A percentile compares a stretch with the other conserved stretches of the same genome.
These are phyloP conservation scores for Psettodes erumei DNA, from an alignment of 2,113 vertebrate genomes.

Conservation along the genomic window DNA sequence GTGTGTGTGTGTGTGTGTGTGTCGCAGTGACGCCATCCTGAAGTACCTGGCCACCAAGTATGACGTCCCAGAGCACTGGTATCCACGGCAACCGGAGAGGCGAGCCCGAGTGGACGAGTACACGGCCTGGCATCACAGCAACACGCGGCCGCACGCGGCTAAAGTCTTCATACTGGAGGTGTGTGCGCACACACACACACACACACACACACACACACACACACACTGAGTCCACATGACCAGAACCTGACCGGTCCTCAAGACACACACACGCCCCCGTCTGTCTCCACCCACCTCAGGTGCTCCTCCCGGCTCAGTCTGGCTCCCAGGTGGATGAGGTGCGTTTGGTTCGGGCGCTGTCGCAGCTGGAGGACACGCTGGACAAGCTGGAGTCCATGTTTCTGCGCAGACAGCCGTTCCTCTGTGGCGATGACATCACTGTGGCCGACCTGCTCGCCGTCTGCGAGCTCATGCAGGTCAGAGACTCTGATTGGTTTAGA, in stretches of 20 bases:
- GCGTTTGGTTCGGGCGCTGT: constrained; percentile 64
- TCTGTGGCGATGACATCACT: constrained; percentile 82
- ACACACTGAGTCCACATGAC: too few relatives aligned
- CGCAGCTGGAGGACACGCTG: constrained; percentile 70
- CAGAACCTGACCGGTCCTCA: too few relatives aligned
- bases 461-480: constrained; percentile 85
- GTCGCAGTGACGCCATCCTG: constrained; percentile 81
- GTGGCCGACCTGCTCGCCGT: constrained; percentile 82
- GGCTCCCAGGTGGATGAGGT: constrained; percentile 53
- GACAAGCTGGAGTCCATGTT: constrained; percentile 81
- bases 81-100: constrained; percentile 74
- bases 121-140: constrained; percentile 82
- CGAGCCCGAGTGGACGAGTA: constrained; percentile 83
- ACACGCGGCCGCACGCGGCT: constrained; percentile 75
- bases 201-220: not conserved
- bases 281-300: constrained; percentile 60
- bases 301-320: constrained; percentile 62
- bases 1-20: not conserved
- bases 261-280: too few relatives aligned
- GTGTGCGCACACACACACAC: not conserved
- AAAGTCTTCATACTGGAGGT: constrained; percentile 82
- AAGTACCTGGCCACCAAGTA: constrained; percentile 79
- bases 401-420: constrained; percentile 77
- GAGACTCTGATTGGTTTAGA: not conserved
- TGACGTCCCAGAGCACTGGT: constrained; percentile 79